Evolutionary conservation across 2,888 invertebrate species (phyloP).

Genomic region (Mesopsocus fuscifrons): DNA sequence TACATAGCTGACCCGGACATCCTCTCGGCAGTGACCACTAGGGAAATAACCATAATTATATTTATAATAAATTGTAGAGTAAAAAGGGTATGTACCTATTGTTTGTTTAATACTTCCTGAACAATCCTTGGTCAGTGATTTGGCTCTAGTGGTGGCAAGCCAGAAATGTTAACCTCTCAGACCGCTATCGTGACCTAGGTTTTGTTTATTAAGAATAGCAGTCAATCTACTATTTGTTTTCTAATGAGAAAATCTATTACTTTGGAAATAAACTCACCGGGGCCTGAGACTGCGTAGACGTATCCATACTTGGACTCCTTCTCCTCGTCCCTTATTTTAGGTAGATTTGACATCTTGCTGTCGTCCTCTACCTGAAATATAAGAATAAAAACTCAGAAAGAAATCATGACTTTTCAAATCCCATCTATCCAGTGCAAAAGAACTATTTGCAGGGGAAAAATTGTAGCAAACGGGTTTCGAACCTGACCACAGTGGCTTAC

Average conservation of each 20-base stretch:
- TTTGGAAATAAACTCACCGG: constrained; percentile 68
- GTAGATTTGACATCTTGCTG: constrained; percentile 26
- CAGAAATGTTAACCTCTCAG: no score
- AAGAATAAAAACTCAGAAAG: background rate
- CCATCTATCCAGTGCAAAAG: no score
- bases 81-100: background rate
- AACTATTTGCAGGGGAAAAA: no score
- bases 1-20: constrained; percentile 99
- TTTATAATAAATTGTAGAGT: constrained; percentile 7
- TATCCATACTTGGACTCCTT: constrained; percentile 80
- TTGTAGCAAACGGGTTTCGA: no score
- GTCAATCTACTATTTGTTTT: no score
- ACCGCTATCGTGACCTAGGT: no score
- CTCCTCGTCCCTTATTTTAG: constrained; percentile 63
- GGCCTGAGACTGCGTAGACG: constrained; percentile 95
- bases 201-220: no score
- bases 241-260: no score
- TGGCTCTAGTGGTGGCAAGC: no score
- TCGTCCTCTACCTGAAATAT: constrained; percentile 3
- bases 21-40: constrained; percentile 96
- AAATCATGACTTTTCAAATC: background rate
- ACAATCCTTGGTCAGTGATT: no score
- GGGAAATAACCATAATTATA: constrained; percentile 16
- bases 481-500: no score
- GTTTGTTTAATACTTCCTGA: no score